Conservation (phyloP, 2,888 invertebrate genomes). For the Fabriciana adippe region DNA sequence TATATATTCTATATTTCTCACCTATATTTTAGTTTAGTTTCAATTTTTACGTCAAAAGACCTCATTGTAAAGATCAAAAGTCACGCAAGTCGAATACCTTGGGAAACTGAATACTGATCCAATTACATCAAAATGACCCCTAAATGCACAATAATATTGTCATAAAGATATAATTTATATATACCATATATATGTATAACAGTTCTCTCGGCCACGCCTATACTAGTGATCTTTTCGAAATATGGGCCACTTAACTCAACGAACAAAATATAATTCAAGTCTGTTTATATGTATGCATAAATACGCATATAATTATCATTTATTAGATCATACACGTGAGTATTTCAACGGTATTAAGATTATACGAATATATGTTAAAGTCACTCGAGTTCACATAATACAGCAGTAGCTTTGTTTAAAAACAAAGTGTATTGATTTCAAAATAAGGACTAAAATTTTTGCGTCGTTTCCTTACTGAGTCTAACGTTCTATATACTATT, state of each 20-base stretch:
- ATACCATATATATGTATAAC: constrained; percentile 19
- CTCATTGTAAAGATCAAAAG: constrained; percentile 37
- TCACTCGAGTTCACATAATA: too few relatives aligned
- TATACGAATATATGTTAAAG: not conserved
- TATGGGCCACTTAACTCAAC: constrained; percentile 1
- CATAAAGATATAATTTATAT: constrained; percentile 34
- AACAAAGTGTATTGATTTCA: too few relatives aligned
- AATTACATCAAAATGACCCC: constrained; percentile 36
- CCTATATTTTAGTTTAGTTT: constrained; percentile 8
- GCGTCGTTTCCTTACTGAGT: too few relatives aligned
- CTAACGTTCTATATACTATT: too few relatives aligned
- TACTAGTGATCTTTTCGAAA: constrained; percentile 12
- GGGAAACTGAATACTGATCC: constrained; percentile 36
- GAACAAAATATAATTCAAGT: not conserved
- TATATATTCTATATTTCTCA: not conserved
- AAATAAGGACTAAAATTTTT: too few relatives aligned
- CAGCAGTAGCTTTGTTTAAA: too few relatives aligned
- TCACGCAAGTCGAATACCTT: constrained; percentile 36
- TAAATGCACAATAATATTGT: constrained; percentile 36
- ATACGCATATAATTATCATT: constrained; percentile 1
- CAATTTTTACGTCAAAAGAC: constrained; percentile 27
- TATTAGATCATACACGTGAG: not conserved
- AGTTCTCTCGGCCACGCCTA: constrained; percentile 28
- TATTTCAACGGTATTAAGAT: not conserved
- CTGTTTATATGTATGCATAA: not conserved